phyloP scores from a whole-genome alignment of 2,888 invertebrate species.

The Sepioteuthis lessoniana region DNA sequence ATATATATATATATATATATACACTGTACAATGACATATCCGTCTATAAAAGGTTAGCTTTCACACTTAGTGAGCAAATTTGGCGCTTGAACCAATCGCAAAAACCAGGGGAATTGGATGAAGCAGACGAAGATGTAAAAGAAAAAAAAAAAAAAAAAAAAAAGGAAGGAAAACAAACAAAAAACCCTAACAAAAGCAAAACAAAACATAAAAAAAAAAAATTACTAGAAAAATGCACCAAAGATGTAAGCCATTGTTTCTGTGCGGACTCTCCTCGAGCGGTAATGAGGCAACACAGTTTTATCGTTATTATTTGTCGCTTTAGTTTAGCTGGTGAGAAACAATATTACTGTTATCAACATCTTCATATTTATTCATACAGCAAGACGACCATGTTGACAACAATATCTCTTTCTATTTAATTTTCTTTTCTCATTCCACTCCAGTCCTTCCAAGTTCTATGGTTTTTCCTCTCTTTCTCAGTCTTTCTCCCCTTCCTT shows the following conservation, averaged over 20 bases:
- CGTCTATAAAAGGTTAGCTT: too few relatives aligned
- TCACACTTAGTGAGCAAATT: too few relatives aligned
- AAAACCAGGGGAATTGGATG: too few relatives aligned
- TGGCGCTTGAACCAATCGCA: too few relatives aligned
- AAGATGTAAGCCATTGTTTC: background rate
- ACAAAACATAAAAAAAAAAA: background rate
- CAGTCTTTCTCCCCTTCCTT: background rate
- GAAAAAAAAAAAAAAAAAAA: background rate
- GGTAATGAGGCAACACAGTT: constrained; percentile 17
- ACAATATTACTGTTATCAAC: background rate
- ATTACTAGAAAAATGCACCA: background rate
- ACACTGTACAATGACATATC: too few relatives aligned
- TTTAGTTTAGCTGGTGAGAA: background rate
- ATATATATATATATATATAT: too few relatives aligned
- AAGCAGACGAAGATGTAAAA: background rate
- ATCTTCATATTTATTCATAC: background rate
- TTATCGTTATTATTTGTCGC: background rate
- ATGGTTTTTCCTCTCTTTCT: background rate
- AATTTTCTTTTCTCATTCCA: background rate
- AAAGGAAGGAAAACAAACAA: background rate
- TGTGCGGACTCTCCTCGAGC: background rate
- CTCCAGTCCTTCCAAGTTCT: too few relatives aligned
- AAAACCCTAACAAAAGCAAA: background rate
- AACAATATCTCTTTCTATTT: background rate
- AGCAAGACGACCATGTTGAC: background rate